These are phyloP conservation scores for Laticauda colubrina DNA, from an alignment of 2,113 vertebrate species.

Conservation along the genomic window DNA sequence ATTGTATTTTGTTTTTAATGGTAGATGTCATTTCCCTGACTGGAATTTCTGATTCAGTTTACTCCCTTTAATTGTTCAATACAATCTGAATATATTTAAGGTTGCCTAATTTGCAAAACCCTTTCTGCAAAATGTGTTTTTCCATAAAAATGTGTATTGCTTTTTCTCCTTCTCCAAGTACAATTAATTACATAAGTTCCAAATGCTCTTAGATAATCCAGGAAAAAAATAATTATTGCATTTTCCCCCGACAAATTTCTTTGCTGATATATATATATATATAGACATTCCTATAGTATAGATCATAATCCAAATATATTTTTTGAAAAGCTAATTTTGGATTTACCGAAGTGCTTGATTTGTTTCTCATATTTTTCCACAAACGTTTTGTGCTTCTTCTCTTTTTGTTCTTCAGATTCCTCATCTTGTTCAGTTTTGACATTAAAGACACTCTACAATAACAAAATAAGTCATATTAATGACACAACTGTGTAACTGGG, in stretches of 20 bases:
- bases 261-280: background rate
- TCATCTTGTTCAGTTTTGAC: conserved; percentile 73
- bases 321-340: background rate
- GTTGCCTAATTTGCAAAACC: background rate
- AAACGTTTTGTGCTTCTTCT: conserved; percentile 87
- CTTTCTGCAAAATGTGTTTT: background rate
- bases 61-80: background rate
- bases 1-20: background rate
- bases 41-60: background rate
- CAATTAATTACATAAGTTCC: background rate
- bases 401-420: conserved; percentile 86
- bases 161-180: background rate
- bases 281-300: background rate
- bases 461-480: background rate
- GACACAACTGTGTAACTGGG: background rate
- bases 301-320: background rate
- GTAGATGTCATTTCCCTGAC: background rate
- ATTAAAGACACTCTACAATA: conserved; percentile 81
- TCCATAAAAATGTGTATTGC: background rate
- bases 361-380: conserved; percentile 81
- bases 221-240: background rate
- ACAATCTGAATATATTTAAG: background rate
- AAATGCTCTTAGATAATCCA: background rate
- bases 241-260: background rate
- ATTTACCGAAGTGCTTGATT: conserved; percentile 87